Conservation (phyloP, 2,888 invertebrate species). For the Leptura quadrifasciata region DNA sequence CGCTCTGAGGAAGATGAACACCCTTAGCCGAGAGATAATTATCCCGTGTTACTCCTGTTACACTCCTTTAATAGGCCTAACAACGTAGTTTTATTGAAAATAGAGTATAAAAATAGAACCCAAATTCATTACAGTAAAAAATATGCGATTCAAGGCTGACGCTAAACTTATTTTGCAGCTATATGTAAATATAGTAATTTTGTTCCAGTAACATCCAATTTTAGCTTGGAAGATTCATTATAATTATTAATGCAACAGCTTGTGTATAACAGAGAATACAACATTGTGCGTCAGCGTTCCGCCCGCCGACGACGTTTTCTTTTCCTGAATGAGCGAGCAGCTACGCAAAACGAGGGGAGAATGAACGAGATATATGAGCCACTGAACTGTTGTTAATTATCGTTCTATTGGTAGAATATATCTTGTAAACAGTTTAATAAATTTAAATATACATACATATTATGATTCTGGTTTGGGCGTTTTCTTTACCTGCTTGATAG, state of each 20-base stretch:
- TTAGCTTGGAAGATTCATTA: slow-evolving; percentile 13
- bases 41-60: neutral
- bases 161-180: neutral
- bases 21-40: neutral
- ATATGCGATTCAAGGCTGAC: neutral
- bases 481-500: neutral
- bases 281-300: neutral
- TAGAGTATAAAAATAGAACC: neutral
- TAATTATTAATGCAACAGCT: slow-evolving; percentile 15
- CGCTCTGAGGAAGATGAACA: neutral
- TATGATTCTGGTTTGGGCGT: neutral
- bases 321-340: slow-evolving; percentile 24
- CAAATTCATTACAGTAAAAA: neutral
- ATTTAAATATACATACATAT: slow-evolving; percentile 16
- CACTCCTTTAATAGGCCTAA: neutral
- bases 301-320: slow-evolving; percentile 11
- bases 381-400: slow-evolving; percentile 28
- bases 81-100: too few relatives aligned
- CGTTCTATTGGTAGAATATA: slow-evolving; percentile 20
- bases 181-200: slow-evolving; percentile 2
- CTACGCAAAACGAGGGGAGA: slow-evolving; percentile 17
- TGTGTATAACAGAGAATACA: neutral
- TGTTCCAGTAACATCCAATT: slow-evolving; percentile 2
- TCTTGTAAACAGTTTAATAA: slow-evolving; percentile 33
- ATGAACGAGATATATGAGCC: slow-evolving; percentile 21